phyloP scores from a whole-genome alignment of 2,113 vertebrate species.

The Chaenocephalus aceratus region DNA sequence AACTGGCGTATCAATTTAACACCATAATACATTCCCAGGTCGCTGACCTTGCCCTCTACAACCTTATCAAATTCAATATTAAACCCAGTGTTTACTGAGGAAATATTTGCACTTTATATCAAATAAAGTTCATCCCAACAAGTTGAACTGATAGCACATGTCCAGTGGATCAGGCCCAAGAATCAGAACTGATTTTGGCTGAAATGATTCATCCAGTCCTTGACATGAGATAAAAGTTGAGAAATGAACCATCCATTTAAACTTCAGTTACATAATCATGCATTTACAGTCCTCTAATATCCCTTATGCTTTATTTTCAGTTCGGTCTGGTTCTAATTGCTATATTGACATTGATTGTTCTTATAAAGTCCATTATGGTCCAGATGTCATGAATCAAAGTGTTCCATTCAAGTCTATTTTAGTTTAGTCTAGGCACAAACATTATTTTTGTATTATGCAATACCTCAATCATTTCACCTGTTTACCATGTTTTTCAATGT shows the following conservation, averaged over 20 bases:
- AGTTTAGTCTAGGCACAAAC: too few species aligned
- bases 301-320: background rate
- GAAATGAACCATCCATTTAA: conserved; percentile 38
- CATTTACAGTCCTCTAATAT: background rate
- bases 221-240: conserved; percentile 58
- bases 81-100: background rate
- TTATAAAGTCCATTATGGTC: background rate
- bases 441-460: background rate
- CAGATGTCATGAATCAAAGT: background rate
- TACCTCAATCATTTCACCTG: background rate
- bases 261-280: background rate
- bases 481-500: background rate
- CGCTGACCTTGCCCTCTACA: background rate
- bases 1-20: background rate
- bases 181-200: conserved; percentile 56
- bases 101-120: conserved; percentile 47
- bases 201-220: conserved; percentile 47
- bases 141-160: conserved; percentile 44
- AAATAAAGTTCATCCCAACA: conserved; percentile 38
- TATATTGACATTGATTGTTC: background rate
- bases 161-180: conserved; percentile 45
- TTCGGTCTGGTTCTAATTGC: background rate
- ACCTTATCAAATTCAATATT: conserved; percentile 34
- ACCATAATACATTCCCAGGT: background rate
- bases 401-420: background rate